Conservation (phyloP, 2,113 vertebrate genomes). For the Dicentrarchus labrax region DNA sequence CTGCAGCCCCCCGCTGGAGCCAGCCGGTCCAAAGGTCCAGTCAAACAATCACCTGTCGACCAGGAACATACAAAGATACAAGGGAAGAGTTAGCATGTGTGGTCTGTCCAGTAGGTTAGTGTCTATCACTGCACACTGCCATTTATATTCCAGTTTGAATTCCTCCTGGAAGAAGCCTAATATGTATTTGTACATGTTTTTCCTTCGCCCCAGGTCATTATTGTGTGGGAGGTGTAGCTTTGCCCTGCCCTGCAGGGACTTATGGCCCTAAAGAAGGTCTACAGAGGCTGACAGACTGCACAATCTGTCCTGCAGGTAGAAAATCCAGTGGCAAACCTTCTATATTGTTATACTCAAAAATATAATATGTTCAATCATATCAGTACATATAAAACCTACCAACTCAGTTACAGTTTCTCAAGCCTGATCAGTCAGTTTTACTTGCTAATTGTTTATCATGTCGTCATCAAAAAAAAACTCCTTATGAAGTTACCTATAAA, state of each 20-base stretch:
- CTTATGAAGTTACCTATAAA: slow-evolving; percentile 41
- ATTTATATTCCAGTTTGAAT: slow-evolving; percentile 1
- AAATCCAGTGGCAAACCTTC: neutral
- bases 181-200: slow-evolving; percentile 7
- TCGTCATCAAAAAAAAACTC: slow-evolving; percentile 1
- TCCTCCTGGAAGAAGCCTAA: slow-evolving; percentile 1
- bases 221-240: slow-evolving; percentile 76
- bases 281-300: slow-evolving; percentile 77
- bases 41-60: slow-evolving; percentile 70
- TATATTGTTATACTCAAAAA: neutral
- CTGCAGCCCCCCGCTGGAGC: slow-evolving; percentile 58
- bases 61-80: slow-evolving; percentile 78
- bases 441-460: neutral
- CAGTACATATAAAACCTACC: neutral
- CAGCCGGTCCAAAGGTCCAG: slow-evolving; percentile 61
- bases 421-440: neutral
- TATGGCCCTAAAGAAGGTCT: slow-evolving; percentile 82
- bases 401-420: neutral
- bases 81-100: slow-evolving; percentile 72
- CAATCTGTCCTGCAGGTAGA: slow-evolving; percentile 85
- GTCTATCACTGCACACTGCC: neutral
- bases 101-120: slow-evolving; percentile 81
- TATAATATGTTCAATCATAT: neutral
- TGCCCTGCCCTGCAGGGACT: slow-evolving; percentile 85
- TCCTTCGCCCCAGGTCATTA: slow-evolving; percentile 82